These are phyloP conservation scores for Clepsis dumicolana DNA, from an alignment of 2,888 invertebrate genomes.

Conservation along the genomic window DNA sequence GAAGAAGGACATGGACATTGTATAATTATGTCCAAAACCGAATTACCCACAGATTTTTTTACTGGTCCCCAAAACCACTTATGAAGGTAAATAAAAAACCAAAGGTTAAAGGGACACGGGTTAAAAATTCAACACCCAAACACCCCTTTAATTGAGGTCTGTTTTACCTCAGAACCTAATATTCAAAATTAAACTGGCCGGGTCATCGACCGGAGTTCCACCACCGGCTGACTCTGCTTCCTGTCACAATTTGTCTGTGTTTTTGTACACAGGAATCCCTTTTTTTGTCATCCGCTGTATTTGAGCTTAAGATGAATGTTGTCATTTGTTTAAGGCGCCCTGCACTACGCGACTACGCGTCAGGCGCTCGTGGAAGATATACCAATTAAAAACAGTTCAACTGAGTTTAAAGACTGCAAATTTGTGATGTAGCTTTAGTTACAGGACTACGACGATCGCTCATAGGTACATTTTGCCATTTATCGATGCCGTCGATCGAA, in stretches of 20 bases:
- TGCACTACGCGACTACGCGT: not conserved
- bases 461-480: no score
- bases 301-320: conserved; percentile 37
- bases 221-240: conserved; percentile 79
- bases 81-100: conserved; percentile 3
- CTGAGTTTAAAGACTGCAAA: no score
- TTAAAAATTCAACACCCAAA: conserved; percentile 27
- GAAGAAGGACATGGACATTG: no score
- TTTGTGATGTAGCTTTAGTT: no score
- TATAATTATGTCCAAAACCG: no score
- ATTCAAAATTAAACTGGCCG: conserved; percentile 41
- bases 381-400: no score
- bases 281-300: conserved; percentile 58
- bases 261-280: conserved; percentile 67
- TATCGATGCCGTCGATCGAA: no score
- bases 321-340: conserved; percentile 44
- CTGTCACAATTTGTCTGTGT: conserved; percentile 81
- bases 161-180: conserved; percentile 29
- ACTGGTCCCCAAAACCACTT: conserved; percentile 18
- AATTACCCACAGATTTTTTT: no score
- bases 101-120: conserved; percentile 9
- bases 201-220: conserved; percentile 75
- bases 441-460: no score
- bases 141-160: conserved; percentile 35
- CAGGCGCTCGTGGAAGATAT: not conserved